Percentiles rank a stretch among this genome's conserved stretches.
These are phyloP conservation scores for Drosophila bipectinata DNA, from an alignment of 1,140 invertebrate species.

Conservation along the genomic window DNA sequence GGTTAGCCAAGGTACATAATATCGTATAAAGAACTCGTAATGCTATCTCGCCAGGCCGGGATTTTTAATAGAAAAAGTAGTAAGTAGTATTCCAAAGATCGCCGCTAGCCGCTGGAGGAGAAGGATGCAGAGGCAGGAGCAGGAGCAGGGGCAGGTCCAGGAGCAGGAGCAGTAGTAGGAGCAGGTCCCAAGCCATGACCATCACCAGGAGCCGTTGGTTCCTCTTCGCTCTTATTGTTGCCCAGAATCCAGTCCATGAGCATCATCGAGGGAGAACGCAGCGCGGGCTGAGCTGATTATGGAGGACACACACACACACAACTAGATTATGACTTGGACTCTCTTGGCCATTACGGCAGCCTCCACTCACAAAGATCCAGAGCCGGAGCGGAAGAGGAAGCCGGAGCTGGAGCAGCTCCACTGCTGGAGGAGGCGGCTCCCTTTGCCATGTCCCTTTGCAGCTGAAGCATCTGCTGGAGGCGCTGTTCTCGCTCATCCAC, in stretches of 20 bases:
- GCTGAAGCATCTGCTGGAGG: conserved; percentile 89
- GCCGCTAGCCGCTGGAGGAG: not conserved
- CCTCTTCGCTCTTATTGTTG: conserved; percentile 78
- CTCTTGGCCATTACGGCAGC: not conserved
- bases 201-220: not conserved
- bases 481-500: conserved; percentile 90
- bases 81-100: not conserved
- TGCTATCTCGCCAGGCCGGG: conserved; percentile 19
- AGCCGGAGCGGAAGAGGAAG: too few relatives aligned
- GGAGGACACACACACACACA: conserved; percentile 10
- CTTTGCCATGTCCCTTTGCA: conserved; percentile 89
- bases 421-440: conserved; percentile 87
- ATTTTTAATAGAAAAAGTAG: conserved; percentile 17
- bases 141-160: too few relatives aligned
- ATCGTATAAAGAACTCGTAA: conserved; percentile 46
- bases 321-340: not conserved
- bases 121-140: not conserved
- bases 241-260: conserved; percentile 92
- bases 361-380: conserved; percentile 85
- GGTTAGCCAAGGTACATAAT: conserved; percentile 67
- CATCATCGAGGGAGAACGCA: conserved; percentile 90
- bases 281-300: conserved; percentile 87
- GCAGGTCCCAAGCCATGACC: too few relatives aligned
- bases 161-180: not conserved
- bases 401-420: conserved; percentile 85